Evolutionary conservation across 2,113 vertebrate genomes (phyloP), one percentile per base, ranked within the genome.

Genomic region (Pollachius pollachius): DNA sequence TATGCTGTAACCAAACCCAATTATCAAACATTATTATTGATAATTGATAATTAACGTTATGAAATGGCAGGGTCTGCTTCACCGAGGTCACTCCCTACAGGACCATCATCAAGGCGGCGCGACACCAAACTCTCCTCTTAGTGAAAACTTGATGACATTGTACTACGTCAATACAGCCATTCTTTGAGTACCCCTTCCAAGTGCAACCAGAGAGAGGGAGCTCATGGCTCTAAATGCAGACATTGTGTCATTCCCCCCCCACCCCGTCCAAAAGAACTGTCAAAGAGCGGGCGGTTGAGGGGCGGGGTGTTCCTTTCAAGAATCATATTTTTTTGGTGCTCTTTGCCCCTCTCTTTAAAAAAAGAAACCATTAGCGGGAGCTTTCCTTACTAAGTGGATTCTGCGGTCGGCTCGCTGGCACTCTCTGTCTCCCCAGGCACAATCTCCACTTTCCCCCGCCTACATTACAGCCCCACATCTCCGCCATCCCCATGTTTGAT

Each of bases 341-440:
- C 80, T 80, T 81, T 79, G 68, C 60, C 71, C 82, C 67, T 67
- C 83, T 83, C 81, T 84, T 30, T 68, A 89, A 89, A 86, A 84
- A 79, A 81, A 34, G 87, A 89, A 88, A 80, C 80, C 89, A 90
- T 91, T 85, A 90, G 87, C 74, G 72, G 63, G 84, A 82, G 77
- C 15, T 8, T n/a, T 81, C 65, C 70, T 72, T 84, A 82, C 88
- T 90, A 85, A 91, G 89, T 92, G 87, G 78, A 88, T 92, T 90
- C 85, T 85, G 88, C 87, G 85, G 88, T 90, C 84, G 82, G 86
- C 83, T 75, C 83, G 73, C 82, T 73, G 74, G 67, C 78, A 79
- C 88, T 85, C 74, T 64, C 52, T 18, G 74, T 84, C 81, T 75
- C 76, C 74, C 25, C 64, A 77, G 81, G 79, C 79, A 79, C 68